Evolutionary conservation across 2,888 invertebrate species (phyloP).

Genomic region (Euclidia mi): DNA sequence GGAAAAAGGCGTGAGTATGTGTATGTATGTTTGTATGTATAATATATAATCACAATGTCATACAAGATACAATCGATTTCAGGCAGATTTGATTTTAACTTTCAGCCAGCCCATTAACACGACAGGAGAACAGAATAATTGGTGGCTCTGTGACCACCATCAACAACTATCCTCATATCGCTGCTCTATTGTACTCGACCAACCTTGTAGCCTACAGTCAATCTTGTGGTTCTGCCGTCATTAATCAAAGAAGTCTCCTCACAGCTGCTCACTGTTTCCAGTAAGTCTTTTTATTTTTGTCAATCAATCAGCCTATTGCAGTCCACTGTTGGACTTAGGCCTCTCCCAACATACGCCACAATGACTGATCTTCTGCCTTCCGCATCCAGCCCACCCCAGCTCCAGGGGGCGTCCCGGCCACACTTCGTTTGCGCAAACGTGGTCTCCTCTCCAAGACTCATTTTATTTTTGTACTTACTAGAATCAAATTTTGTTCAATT

Average conservation of each 20-base stretch:
- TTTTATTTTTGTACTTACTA: too few relatives aligned
- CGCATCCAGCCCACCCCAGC: too few relatives aligned
- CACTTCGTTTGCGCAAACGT: neutral
- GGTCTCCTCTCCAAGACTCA: constrained; percentile 22
- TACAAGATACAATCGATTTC: too few relatives aligned
- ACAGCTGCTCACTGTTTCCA: constrained; percentile 59
- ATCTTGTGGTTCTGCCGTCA: constrained; percentile 63
- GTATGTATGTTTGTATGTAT: too few relatives aligned
- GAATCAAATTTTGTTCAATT: too few relatives aligned
- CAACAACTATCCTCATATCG: constrained; percentile 60
- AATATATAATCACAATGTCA: too few relatives aligned
- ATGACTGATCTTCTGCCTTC: too few relatives aligned
- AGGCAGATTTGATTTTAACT: neutral
- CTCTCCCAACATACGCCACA: too few relatives aligned
- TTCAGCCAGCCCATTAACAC: neutral
- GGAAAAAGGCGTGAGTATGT: too few relatives aligned
- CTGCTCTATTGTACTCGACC: constrained; percentile 53
- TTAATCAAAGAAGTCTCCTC: constrained; percentile 62
- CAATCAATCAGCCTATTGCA: too few relatives aligned
- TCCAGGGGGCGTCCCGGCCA: neutral
- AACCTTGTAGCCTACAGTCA: constrained; percentile 50
- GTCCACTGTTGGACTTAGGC: too few relatives aligned
- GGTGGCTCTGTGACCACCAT: constrained; percentile 66
- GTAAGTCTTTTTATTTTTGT: constrained; percentile 10
- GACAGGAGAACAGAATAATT: constrained; percentile 59